Conservation (phyloP, 1,140 invertebrate genomes). For the Atopsyche davidsoni region DNA sequence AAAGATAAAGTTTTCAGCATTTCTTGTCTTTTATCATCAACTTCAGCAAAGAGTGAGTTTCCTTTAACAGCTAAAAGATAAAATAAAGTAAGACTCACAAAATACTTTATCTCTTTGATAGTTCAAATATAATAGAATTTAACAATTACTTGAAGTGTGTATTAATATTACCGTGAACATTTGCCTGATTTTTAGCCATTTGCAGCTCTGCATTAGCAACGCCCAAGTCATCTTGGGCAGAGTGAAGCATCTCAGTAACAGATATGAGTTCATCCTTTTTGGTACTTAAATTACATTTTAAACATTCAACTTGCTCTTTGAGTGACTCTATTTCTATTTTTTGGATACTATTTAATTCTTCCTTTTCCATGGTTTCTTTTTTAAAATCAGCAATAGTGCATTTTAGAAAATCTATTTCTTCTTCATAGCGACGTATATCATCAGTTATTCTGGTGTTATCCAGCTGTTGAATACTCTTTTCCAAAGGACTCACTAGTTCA, state of each 20-base stretch:
- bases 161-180: constrained; percentile 15
- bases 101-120: neutral
- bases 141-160: neutral
- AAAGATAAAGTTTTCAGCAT: constrained; percentile 45
- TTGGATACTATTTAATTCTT: constrained; percentile 5
- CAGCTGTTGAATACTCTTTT: constrained; percentile 15
- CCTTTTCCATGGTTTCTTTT: constrained; percentile 6
- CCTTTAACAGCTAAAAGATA: constrained; percentile 42
- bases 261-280: constrained; percentile 26
- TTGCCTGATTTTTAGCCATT: constrained; percentile 17
- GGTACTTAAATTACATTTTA: constrained; percentile 22
- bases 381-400: constrained; percentile 10
- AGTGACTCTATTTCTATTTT: constrained; percentile 17
- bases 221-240: constrained; percentile 24
- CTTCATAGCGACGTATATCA: constrained; percentile 21
- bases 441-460: constrained; percentile 23
- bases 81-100: neutral
- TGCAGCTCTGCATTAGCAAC: constrained; percentile 15
- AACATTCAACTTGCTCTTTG: constrained; percentile 21
- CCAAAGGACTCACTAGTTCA: neutral
- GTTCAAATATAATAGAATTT: neutral
- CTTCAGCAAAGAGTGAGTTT: constrained; percentile 48
- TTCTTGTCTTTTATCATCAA: constrained; percentile 48
- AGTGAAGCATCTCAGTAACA: constrained; percentile 26
- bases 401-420: constrained; percentile 21